Conservation (phyloP, 2,113 vertebrate species). For the Taxidea taxus region DNA sequence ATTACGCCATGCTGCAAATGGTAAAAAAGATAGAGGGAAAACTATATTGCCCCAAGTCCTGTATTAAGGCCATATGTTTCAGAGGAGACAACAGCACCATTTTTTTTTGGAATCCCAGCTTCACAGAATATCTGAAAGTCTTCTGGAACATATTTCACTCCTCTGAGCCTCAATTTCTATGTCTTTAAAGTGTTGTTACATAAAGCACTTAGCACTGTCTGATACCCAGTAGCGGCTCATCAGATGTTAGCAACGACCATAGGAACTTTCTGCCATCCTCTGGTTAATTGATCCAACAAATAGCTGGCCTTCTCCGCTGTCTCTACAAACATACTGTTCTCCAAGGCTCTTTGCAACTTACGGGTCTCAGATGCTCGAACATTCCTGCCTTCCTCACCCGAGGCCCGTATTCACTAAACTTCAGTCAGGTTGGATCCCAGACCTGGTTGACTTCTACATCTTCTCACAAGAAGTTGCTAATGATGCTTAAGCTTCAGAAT, state of each 20-base stretch:
- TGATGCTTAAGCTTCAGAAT: neutral
- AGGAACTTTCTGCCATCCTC: neutral
- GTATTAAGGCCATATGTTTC: neutral
- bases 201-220: too few relatives aligned
- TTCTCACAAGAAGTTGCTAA: neutral
- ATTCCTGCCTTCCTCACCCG: neutral
- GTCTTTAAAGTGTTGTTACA: neutral
- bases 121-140: neutral
- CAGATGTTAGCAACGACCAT: neutral
- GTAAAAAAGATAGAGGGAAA: neutral
- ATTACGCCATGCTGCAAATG: accelerated
- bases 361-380: accelerated
- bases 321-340: neutral
- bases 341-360: neutral
- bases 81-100: accelerated
- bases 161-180: neutral
- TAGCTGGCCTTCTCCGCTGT: neutral
- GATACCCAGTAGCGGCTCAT: neutral
- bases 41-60: accelerated
- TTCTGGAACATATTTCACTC: neutral
- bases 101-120: neutral
- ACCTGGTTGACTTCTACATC: neutral
- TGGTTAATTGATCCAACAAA: too few relatives aligned
- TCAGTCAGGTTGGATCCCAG: neutral
- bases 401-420: neutral